Conservation (phyloP, 1,140 invertebrate genomes). For the Coenobita brevimanus region DNA sequence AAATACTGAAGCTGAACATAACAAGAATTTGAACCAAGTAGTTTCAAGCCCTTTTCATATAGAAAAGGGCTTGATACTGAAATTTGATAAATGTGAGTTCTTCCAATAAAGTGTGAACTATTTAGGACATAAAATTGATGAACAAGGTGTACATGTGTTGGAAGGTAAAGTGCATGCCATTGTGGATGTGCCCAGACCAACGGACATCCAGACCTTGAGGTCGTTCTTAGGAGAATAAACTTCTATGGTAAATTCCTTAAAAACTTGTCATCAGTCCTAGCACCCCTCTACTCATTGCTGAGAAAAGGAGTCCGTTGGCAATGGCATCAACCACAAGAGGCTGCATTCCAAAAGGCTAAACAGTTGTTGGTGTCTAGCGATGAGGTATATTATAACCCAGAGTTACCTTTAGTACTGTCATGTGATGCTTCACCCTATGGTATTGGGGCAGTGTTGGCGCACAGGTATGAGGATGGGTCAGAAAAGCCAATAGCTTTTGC, state of each 20-base stretch:
- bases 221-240: conserved; percentile 17
- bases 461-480: conserved; percentile 71
- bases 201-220: neutral
- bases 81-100: neutral
- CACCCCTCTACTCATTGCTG: conserved; percentile 1
- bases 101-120: neutral
- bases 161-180: neutral
- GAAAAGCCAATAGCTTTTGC: conserved; percentile 75
- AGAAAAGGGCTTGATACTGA: neutral
- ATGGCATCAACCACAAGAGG: conserved; percentile 36
- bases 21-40: neutral
- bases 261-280: conserved; percentile 19
- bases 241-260: conserved; percentile 14
- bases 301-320: neutral
- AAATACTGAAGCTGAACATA: neutral
- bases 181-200: neutral
- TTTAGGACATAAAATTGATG: neutral
- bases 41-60: neutral
- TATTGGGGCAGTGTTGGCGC: conserved; percentile 75
- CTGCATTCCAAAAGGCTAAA: conserved; percentile 71
- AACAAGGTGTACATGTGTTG: neutral
- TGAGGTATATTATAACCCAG: conserved; percentile 73
- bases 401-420: conserved; percentile 72
- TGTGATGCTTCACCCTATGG: conserved; percentile 76
- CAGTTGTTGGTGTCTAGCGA: conserved; percentile 69